phyloP scores from a whole-genome alignment of 1,140 invertebrate genomes.

The Caerostris extrusa region DNA sequence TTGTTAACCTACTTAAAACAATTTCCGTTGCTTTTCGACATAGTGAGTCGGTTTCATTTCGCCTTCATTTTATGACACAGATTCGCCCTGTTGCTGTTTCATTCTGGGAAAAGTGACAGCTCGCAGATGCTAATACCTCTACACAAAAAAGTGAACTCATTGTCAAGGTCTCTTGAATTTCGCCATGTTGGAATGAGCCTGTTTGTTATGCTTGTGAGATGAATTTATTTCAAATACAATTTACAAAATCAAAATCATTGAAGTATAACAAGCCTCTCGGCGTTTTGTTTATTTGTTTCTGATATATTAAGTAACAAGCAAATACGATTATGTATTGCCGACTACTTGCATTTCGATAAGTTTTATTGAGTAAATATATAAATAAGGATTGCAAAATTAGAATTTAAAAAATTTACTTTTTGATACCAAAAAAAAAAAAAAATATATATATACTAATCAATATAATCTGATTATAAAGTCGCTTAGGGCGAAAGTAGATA shows the following conservation, averaged over 20 bases:
- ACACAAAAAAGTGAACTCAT: not conserved
- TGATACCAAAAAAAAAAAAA: too few species aligned
- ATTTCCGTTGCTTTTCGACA: not conserved
- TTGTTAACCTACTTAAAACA: not conserved
- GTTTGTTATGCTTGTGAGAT: not conserved
- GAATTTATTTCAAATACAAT: not conserved
- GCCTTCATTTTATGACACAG: not conserved
- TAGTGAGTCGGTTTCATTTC: not conserved
- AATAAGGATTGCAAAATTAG: too few species aligned
- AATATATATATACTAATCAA: too few species aligned
- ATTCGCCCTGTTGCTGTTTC: not conserved
- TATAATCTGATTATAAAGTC: too few species aligned
- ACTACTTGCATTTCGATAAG: too few species aligned
- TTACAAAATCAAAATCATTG: not conserved
- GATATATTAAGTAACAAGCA: too few species aligned
- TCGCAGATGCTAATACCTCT: not conserved
- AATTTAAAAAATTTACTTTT: too few species aligned
- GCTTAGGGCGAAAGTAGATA: too few species aligned
- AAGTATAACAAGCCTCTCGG: not conserved
- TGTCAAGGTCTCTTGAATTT: slow-evolving; percentile 36
- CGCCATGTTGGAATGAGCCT: not conserved
- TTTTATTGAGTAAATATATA: too few species aligned
- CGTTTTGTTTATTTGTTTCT: too few species aligned
- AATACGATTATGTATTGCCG: too few species aligned
- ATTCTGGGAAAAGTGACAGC: not conserved